A percentile compares a stretch with the other conserved stretches of the same genome.
Conservation (phyloP, 2,888 invertebrate species). For the Sisyra terminalis region DNA sequence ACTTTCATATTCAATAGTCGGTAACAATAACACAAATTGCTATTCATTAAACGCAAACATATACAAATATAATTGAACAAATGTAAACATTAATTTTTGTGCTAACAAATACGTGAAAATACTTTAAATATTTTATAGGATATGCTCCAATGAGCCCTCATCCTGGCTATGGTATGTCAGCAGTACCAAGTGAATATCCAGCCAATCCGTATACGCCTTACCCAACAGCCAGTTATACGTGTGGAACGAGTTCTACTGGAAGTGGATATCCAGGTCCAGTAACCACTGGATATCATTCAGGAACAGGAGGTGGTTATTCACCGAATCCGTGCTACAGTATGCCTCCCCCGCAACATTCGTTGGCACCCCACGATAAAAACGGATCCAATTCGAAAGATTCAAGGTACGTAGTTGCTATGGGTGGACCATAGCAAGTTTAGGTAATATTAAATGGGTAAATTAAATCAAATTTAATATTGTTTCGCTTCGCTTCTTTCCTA, state of each 20-base stretch:
- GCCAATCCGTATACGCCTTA: constrained; percentile 55
- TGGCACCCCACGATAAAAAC: constrained; percentile 53
- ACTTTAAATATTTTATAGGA: constrained; percentile 25
- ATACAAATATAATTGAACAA: background rate
- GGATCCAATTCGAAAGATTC: constrained; percentile 42
- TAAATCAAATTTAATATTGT: background rate
- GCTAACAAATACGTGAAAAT: background rate
- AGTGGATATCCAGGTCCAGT: constrained; percentile 32
- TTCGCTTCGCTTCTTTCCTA: background rate
- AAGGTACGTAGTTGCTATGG: constrained; percentile 36
- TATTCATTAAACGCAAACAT: too few species aligned
- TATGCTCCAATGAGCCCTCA: constrained; percentile 75
- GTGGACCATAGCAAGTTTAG: too few species aligned
- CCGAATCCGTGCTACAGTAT: constrained; percentile 70
- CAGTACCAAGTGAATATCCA: constrained; percentile 65
- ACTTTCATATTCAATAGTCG: too few species aligned
- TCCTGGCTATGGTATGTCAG: constrained; percentile 64
- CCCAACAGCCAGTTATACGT: constrained; percentile 42
- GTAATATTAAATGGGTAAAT: too few species aligned
- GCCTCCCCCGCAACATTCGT: constrained; percentile 65
- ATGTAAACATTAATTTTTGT: background rate
- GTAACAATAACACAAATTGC: too few species aligned
- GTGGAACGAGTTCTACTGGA: constrained; percentile 25
- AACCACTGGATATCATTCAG: constrained; percentile 42
- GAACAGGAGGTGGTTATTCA: constrained; percentile 46